Percentiles rank a stretch among this genome's conserved stretches.
Evolutionary conservation across 2,888 invertebrate species (phyloP).

Genomic region (Microdon myrmicae): DNA sequence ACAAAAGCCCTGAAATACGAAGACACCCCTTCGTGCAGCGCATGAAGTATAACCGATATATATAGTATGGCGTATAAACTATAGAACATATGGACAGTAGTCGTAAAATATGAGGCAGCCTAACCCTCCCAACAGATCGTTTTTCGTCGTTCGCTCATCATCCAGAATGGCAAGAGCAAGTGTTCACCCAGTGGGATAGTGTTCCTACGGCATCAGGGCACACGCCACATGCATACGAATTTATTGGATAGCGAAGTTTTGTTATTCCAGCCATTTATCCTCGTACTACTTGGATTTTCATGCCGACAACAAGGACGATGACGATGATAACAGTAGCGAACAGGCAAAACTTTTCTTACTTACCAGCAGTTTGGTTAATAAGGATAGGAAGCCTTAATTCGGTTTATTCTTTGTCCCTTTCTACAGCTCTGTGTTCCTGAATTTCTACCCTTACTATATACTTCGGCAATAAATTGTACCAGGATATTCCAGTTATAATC

Average conservation of each 20-base stretch:
- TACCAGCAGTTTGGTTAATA: conserved; percentile 22
- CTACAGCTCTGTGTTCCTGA: too few species aligned
- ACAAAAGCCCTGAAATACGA: conserved; percentile 12
- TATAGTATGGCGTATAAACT: too few species aligned
- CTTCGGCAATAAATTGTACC: conserved; percentile 44
- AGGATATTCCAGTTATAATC: conserved; percentile 46
- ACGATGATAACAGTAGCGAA: neutral
- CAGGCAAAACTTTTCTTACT: conserved; percentile 18
- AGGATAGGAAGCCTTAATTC: conserved; percentile 1
- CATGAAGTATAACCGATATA: too few species aligned
- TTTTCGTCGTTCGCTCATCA: conserved; percentile 47
- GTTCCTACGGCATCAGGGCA: conserved; percentile 23
- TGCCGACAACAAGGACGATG: conserved; percentile 2
- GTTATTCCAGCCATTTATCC: conserved; percentile 49
- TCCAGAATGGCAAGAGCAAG: conserved; percentile 35
- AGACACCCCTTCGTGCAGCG: conserved; percentile 23
- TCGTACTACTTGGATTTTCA: conserved; percentile 43
- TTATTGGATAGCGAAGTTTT: conserved; percentile 51
- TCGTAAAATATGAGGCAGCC: conserved; percentile 41
- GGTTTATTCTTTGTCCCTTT: too few species aligned
- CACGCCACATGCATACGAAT: conserved; percentile 52
- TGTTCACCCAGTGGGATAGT: conserved; percentile 15
- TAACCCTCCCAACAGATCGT: conserved; percentile 45
- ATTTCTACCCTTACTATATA: too few species aligned
- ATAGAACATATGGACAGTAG: conserved; percentile 38